Evolutionary conservation across 2,797 vertebrate species (phyloP).

Genomic region (Mormyrus hasselquistii): DNA sequence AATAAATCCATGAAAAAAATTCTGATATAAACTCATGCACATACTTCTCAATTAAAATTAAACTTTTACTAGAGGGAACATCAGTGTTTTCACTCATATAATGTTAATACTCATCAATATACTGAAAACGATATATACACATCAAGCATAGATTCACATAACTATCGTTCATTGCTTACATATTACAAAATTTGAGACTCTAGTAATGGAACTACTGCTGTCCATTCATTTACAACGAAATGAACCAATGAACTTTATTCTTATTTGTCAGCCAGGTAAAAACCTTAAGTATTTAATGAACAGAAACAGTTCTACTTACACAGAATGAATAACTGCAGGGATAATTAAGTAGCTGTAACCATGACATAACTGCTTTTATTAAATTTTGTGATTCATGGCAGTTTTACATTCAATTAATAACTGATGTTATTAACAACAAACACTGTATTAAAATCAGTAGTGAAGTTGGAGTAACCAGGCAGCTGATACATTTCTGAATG

Average conservation of each 20-base stretch:
- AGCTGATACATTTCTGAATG: neutral
- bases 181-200: neutral
- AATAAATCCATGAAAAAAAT: neutral
- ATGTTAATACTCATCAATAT: neutral
- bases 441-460: neutral
- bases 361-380: neutral
- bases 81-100: neutral
- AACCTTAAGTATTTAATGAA: neutral
- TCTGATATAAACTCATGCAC: neutral
- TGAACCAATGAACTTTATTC: neutral
- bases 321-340: neutral
- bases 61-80: neutral
- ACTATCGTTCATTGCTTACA: neutral
- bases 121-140: neutral
- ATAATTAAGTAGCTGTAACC: neutral
- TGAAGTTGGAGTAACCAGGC: neutral
- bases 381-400: neutral
- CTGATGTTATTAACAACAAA: neutral
- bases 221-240: neutral
- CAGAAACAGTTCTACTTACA: neutral
- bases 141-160: neutral
- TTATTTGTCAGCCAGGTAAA: neutral
- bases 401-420: neutral
- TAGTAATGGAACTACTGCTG: neutral
- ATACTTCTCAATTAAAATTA: neutral